A percentile compares a stretch with the other conserved stretches of the same genome.
Conservation (phyloP, 2,113 vertebrate genomes). For the Mormyrus lacerda region DNA sequence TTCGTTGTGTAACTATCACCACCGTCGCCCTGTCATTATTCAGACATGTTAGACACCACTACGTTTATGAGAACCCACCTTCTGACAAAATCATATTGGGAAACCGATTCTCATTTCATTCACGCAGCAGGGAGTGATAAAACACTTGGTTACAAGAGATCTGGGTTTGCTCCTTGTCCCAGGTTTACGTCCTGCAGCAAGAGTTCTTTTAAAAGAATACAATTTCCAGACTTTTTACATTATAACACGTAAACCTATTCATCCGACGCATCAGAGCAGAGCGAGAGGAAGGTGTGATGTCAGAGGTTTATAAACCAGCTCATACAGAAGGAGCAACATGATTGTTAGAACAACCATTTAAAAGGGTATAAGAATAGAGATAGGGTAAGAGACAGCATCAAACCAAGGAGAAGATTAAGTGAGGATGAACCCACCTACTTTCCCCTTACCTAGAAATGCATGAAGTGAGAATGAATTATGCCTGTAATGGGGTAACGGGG, state of each 20-base stretch:
- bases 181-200: no score
- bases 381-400: neutral
- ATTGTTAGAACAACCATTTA: conserved; percentile 1
- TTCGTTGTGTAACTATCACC: neutral
- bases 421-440: conserved; percentile 42
- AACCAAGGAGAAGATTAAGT: conserved; percentile 16
- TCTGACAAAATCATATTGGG: neutral
- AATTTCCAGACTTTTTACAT: neutral
- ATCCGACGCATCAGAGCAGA: neutral
- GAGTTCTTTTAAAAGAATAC: neutral
- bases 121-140: neutral
- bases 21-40: neutral
- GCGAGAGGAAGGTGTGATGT: neutral
- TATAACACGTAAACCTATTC: neutral
- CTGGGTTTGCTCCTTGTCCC: neutral
- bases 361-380: neutral
- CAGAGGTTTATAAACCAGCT: neutral
- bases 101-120: neutral
- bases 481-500: conserved; percentile 74
- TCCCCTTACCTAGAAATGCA: conserved; percentile 97
- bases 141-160: neutral
- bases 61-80: neutral
- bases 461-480: conserved; percentile 94
- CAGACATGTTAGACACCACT: neutral
- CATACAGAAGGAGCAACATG: neutral